Percentiles rank a stretch among this genome's conserved stretches.
Conservation (phyloP, 2,113 vertebrate species). For the Pelvicachromis taeniatus region DNA sequence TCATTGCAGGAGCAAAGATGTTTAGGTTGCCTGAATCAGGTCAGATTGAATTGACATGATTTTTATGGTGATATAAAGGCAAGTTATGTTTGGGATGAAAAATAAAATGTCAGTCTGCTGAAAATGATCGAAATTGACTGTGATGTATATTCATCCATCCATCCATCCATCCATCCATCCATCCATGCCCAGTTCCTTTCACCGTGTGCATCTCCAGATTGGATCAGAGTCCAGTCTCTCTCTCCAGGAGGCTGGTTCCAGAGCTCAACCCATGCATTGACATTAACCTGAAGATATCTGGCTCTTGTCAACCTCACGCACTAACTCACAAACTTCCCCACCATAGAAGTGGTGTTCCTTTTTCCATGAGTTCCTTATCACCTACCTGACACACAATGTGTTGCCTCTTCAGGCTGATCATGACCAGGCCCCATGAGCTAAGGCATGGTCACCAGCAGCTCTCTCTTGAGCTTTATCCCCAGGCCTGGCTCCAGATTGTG, state of each 20-base stretch:
- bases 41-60: not conserved
- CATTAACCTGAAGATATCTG: not conserved
- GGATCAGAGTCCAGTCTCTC: not conserved
- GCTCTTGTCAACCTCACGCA: not conserved
- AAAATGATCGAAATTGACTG: not conserved
- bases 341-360: not conserved
- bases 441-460: not conserved
- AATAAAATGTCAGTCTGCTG: not conserved
- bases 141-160: not conserved
- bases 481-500: too few species aligned
- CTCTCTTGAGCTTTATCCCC: too few species aligned
- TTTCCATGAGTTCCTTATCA: accelerated
- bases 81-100: not conserved
- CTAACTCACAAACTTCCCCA: not conserved
- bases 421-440: not conserved
- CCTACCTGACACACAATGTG: not conserved
- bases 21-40: not conserved
- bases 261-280: not conserved
- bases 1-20: not conserved
- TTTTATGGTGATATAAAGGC: not conserved
- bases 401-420: not conserved
- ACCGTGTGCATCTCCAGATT: not conserved
- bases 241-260: not conserved
- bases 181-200: not conserved
- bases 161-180: not conserved